A percentile compares a stretch with the other conserved stretches of the same genome.
Conservation (phyloP, 2,888 invertebrate species). For the Drosophila monieri region DNA sequence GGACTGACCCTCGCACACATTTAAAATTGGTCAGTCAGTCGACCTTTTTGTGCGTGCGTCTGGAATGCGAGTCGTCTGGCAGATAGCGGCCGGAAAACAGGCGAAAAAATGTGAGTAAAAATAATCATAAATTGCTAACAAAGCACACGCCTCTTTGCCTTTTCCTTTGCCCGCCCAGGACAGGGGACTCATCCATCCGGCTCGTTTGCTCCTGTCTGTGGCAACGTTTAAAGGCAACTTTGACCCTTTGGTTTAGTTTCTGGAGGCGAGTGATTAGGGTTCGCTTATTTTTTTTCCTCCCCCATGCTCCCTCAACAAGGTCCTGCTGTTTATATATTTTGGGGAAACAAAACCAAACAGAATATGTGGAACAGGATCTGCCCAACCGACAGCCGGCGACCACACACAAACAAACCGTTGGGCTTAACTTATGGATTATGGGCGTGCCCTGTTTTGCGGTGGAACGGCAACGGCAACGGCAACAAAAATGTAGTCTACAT, state of each 20-base stretch:
- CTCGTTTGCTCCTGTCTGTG: slow-evolving; percentile 21
- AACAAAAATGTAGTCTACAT: slow-evolving; percentile 65
- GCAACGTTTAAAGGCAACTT: slow-evolving; percentile 63
- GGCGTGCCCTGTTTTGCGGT: slow-evolving; percentile 61
- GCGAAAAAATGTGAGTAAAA: slow-evolving; percentile 56
- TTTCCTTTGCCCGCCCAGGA: neutral
- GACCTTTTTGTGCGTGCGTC: slow-evolving; percentile 42
- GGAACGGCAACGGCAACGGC: slow-evolving; percentile 46
- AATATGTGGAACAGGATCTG: slow-evolving; percentile 11
- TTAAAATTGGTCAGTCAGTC: slow-evolving; percentile 13
- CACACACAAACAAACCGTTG: slow-evolving; percentile 43
- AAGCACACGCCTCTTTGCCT: slow-evolving; percentile 56
- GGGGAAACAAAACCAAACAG: neutral
- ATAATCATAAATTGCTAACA: slow-evolving; percentile 76
- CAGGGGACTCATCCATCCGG: slow-evolving; percentile 8
- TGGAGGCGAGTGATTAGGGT: slow-evolving; percentile 61
- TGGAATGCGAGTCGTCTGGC: slow-evolving; percentile 50
- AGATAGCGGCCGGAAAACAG: slow-evolving; percentile 35
- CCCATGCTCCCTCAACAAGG: neutral
- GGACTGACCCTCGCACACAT: slow-evolving; percentile 14
- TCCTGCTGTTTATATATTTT: neutral
- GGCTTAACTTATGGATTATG: slow-evolving; percentile 76
- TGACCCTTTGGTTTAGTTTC: slow-evolving; percentile 58
- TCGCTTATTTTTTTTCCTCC: slow-evolving; percentile 1
- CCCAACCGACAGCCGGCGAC: slow-evolving; percentile 48